Conservation (phyloP, 30 jellyfish, hydroid and myxozoan genomes). For the Chironex yamaguchii region DNA sequence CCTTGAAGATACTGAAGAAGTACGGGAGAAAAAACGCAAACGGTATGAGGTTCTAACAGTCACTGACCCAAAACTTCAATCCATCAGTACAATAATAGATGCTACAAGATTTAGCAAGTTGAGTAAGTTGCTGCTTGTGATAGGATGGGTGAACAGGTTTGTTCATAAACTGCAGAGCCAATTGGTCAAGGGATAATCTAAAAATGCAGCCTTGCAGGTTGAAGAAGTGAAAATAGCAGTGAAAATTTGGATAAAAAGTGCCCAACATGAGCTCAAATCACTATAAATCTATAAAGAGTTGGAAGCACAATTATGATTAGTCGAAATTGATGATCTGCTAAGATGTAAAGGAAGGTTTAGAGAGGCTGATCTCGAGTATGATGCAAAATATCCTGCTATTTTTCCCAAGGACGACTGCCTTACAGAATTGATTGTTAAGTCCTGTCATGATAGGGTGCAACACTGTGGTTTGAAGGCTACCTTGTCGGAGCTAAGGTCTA, state of each 20-base stretch:
- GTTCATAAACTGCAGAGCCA: background rate
- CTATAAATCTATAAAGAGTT: background rate
- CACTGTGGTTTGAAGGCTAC: constrained; percentile 33
- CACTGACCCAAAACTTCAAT: background rate
- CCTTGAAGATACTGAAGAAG: background rate
- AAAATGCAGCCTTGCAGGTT: background rate
- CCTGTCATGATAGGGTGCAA: background rate
- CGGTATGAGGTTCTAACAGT: background rate
- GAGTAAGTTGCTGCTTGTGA: constrained; percentile 1
- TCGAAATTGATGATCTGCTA: background rate
- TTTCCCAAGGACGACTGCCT: constrained; percentile 9
- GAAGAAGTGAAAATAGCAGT: background rate
- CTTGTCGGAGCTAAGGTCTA: constrained; percentile 17
- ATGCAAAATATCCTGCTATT: background rate
- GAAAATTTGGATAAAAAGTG: background rate
- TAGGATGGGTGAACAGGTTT: constrained; percentile 10
- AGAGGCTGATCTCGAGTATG: constrained; percentile 2
- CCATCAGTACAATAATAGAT: background rate
- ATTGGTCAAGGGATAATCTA: no score
- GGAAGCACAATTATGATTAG: background rate
- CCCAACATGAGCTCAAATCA: background rate
- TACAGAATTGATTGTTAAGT: background rate
- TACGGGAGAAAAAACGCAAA: background rate
- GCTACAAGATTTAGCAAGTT: background rate
- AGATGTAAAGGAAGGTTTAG: constrained; percentile 30